Evolutionary conservation across 2,797 vertebrate species (phyloP), one percentile per base, ranked within the genome.

Genomic region (Rousettus madagascariensis): DNA sequence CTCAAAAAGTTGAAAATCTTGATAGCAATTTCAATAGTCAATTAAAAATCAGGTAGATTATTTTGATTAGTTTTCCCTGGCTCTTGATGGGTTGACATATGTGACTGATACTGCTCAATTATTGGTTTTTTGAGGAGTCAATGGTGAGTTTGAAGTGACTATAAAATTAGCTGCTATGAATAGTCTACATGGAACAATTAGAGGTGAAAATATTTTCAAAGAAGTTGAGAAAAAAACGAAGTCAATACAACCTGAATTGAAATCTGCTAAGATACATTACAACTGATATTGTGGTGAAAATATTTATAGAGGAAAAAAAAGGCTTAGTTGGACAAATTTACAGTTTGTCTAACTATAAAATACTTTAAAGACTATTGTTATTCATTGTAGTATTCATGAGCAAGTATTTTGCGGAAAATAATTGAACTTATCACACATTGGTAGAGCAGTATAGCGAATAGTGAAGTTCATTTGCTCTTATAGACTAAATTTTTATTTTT

Each of bases 361-460:
- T 63, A 43, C 38, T 57, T 61, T 53, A 74, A 49, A 92, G 26
- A 13, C n/a, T 87, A 57, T 5, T 20, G 41, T 80, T 94, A 65
- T 46, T 94, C 26, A 68, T 3, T 74, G 5, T 79, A 84, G 61
- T 83, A 66, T 85, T 92, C 55, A 88, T 65, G 28, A 94, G 43
- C 33, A 84, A 85, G 15, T n/a, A 75, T 71, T 92, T 83, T 86
- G 30, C 89, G n/a, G 36, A 82, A 95, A 95, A 82, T 77, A 49
- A 93, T 20, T 43, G 55, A 91, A 55, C 77, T 92, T 85, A 43
- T 79, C 33, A 77, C 41, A 55, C 1, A 26, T 94, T 94, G 30
- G 46, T 79, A 8, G 41, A 36, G 17, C 19, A 86, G n/a, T 79
- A 33, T 38, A 43, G 17, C 66, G 24, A 69, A 10, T 77, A 57